Percentiles rank a stretch among this genome's conserved stretches.
Conservation (phyloP, 2,113 vertebrate species). For the Otis tarda region DNA sequence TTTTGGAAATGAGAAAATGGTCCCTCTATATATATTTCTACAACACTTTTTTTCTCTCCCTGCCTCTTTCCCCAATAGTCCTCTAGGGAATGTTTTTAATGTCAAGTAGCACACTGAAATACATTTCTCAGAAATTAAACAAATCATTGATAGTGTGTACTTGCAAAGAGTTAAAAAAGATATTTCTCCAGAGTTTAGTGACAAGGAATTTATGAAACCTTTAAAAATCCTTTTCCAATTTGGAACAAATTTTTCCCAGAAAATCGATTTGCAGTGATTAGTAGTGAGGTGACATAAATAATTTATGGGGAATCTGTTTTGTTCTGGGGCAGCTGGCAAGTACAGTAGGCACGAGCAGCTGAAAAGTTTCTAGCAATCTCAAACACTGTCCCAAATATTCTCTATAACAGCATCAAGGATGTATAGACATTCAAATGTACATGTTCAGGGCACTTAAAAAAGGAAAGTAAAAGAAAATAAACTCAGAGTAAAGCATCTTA, state of each 20-base stretch:
- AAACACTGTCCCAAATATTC: background rate
- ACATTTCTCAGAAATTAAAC: background rate
- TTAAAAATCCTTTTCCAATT: background rate
- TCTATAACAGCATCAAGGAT: background rate
- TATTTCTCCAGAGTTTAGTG: background rate
- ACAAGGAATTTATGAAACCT: background rate
- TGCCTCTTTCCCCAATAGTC: background rate
- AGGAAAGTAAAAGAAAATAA: background rate
- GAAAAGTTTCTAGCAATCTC: background rate
- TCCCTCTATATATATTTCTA: background rate
- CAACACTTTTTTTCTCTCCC: background rate
- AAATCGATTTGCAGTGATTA: background rate
- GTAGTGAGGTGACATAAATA: background rate
- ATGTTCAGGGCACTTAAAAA: background rate
- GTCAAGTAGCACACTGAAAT: background rate
- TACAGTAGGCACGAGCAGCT: rapidly evolving
- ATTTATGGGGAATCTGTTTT: background rate
- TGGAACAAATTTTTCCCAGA: background rate
- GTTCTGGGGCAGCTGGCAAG: background rate
- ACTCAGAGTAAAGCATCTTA: background rate
- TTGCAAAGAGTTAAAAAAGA: background rate
- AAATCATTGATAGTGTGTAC: background rate
- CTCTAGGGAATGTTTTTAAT: background rate
- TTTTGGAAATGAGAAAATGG: background rate
- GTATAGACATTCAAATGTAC: background rate